Percentiles rank a stretch among this genome's conserved stretches.
Conservation (phyloP, 2,113 vertebrate species). For the Tragelaphus strepsiceros region DNA sequence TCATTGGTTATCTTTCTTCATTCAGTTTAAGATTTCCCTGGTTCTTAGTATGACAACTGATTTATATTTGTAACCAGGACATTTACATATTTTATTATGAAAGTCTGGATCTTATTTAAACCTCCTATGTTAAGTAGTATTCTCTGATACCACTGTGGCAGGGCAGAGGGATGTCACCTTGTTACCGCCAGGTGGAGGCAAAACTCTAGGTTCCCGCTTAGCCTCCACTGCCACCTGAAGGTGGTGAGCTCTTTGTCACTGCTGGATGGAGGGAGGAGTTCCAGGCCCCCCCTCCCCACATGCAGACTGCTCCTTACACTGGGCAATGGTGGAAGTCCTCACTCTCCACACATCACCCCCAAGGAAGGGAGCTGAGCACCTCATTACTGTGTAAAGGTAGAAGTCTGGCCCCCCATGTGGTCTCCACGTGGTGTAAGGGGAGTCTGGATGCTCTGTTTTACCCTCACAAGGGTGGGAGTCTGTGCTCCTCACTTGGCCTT, state of each 20-base stretch:
- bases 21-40: not conserved
- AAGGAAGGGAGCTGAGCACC: not conserved
- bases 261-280: not conserved
- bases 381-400: not conserved
- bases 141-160: not conserved
- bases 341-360: not conserved
- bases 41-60: not conserved
- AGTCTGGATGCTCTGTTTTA: not conserved
- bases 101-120: not conserved
- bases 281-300: not conserved
- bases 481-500: not conserved
- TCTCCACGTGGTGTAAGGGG: not conserved
- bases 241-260: not conserved
- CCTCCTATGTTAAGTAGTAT: not conserved
- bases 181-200: not conserved
- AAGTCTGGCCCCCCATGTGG: not conserved
- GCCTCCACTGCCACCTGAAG: not conserved
- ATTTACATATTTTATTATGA: not conserved
- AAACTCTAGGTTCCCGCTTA: not conserved
- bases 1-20: not conserved
- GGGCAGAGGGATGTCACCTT: not conserved
- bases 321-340: not conserved
- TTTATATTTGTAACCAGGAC: not conserved
- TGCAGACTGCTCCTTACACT: not conserved
- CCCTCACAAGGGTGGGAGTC: not conserved